Percentiles rank a stretch among this genome's conserved stretches.
phyloP scores from a whole-genome alignment of 2,888 invertebrate species.

The Tortrix viridana region DNA sequence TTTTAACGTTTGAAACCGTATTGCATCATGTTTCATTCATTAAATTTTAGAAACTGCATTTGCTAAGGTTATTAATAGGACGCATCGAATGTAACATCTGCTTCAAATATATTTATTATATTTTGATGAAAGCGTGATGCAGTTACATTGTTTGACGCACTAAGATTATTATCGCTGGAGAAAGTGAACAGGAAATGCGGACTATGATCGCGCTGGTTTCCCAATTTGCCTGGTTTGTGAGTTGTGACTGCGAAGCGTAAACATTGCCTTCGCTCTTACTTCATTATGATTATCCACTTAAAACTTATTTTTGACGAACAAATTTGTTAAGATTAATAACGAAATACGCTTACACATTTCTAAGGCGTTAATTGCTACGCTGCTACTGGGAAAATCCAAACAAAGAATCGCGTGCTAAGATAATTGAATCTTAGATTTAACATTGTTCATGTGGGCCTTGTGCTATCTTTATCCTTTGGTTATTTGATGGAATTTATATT shows the following conservation, averaged over 20 bases:
- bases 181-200: constrained; percentile 53
- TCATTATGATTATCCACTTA: constrained; percentile 18
- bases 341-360: constrained; percentile 21
- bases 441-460: constrained; percentile 3
- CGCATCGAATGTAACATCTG: constrained; percentile 4
- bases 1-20: background rate
- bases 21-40: constrained; percentile 13
- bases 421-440: constrained; percentile 27
- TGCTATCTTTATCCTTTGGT: background rate
- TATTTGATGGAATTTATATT: background rate
- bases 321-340: background rate
- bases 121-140: no score
- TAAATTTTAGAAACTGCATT: constrained; percentile 18
- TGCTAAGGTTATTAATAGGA: constrained; percentile 19
- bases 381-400: constrained; percentile 20
- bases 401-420: constrained; percentile 19
- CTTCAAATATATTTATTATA: constrained; percentile 13
- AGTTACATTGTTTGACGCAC: constrained; percentile 39
- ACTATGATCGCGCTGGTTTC: constrained; percentile 49
- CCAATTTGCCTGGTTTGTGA: constrained; percentile 47
- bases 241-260: constrained; percentile 47
- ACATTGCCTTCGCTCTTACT: constrained; percentile 31
- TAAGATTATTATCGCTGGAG: constrained; percentile 47
- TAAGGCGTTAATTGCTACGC: constrained; percentile 22
- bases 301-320: no score